Conservation (phyloP, 2,113 vertebrate species). For the Coracopsis vasa region DNA sequence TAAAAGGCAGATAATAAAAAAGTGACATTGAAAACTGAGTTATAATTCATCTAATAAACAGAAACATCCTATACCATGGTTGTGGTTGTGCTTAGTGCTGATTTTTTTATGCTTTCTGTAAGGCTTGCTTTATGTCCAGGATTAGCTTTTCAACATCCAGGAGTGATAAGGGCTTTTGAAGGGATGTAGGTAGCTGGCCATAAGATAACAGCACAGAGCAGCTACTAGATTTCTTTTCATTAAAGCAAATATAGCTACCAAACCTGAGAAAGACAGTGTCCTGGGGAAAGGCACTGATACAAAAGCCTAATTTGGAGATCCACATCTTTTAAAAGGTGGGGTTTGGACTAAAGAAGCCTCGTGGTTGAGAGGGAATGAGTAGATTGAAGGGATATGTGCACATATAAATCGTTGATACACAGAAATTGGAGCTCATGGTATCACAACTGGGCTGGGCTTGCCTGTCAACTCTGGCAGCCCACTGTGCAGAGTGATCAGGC, state of each 20-base stretch:
- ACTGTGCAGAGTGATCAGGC: neutral
- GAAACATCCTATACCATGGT: neutral
- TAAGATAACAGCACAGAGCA: slow-evolving; percentile 5
- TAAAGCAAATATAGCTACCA: neutral
- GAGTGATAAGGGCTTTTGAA: slow-evolving; percentile 30
- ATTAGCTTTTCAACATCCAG: slow-evolving; percentile 42
- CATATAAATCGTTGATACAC: neutral
- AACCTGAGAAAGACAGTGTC: neutral
- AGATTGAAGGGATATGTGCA: neutral
- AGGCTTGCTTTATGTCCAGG: slow-evolving; percentile 40
- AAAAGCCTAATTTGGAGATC: neutral
- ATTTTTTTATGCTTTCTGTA: slow-evolving; percentile 47
- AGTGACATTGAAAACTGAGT: neutral
- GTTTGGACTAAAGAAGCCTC: neutral
- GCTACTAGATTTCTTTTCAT: neutral
- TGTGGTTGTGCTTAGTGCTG: slow-evolving; percentile 7
- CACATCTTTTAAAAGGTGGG: neutral
- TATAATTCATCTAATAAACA: slow-evolving; percentile 35
- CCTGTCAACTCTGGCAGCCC: neutral
- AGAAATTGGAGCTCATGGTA: neutral
- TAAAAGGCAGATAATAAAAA: slow-evolving; percentile 31
- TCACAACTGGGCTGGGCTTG: neutral
- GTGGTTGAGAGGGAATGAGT: neutral
- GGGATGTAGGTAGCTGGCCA: neutral
- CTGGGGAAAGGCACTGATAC: neutral